Percentiles rank a stretch among this genome's conserved stretches.
Conservation (phyloP, 2,797 vertebrate genomes). For the Anisognathus igniventris region DNA sequence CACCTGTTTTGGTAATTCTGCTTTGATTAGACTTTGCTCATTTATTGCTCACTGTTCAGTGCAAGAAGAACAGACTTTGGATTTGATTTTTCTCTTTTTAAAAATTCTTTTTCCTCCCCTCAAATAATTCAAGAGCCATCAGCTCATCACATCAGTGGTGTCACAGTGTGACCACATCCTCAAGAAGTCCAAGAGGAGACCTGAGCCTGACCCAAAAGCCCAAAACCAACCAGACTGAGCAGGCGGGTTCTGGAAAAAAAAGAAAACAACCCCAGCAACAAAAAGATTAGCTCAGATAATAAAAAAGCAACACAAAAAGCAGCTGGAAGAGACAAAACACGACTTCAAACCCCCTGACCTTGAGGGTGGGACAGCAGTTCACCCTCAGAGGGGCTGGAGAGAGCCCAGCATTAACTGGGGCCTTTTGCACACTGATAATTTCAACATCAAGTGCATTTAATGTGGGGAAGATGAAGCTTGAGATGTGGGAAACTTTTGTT, state of each 20-base stretch:
- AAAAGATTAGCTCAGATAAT: background rate
- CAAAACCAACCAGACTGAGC: background rate
- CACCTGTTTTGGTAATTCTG: background rate
- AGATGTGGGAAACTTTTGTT: background rate
- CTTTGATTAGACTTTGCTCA: background rate
- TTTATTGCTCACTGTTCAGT: background rate
- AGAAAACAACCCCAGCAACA: background rate
- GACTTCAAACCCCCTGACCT: background rate
- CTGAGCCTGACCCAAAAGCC: background rate
- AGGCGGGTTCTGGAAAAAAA: background rate
- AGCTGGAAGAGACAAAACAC: background rate
- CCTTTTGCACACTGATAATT: background rate
- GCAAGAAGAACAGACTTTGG: background rate
- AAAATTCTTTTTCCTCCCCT: background rate
- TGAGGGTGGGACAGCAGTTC: background rate
- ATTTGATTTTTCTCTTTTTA: background rate
- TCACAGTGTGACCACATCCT: background rate
- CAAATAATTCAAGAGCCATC: background rate
- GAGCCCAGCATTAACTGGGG: background rate
- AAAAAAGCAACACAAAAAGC: background rate
- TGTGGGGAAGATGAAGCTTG: background rate
- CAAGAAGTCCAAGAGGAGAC: background rate
- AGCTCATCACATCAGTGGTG: background rate
- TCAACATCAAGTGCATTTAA: background rate
- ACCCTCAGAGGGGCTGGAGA: background rate